Conservation (phyloP, 2,113 vertebrate genomes). For the Poeciliopsis occidentalis region DNA sequence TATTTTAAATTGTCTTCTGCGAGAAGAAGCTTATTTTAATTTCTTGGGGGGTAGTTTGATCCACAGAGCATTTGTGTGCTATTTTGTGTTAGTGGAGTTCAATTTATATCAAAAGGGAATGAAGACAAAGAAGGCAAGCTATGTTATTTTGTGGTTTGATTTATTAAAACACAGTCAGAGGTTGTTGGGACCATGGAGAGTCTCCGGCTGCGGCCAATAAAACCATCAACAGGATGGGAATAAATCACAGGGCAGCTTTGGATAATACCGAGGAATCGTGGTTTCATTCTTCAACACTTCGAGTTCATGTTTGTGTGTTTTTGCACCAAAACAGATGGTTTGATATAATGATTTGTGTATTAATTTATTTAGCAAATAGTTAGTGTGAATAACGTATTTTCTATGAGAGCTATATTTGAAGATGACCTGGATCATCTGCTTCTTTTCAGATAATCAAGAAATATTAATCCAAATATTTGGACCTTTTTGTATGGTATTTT, state of each 20-base stretch:
- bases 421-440: background rate
- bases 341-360: background rate
- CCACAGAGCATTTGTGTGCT: background rate
- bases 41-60: background rate
- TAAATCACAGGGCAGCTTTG: constrained; percentile 45
- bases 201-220: constrained; percentile 69
- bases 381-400: background rate
- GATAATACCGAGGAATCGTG: background rate
- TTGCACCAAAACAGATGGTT: background rate
- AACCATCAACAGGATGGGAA: constrained; percentile 53
- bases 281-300: background rate
- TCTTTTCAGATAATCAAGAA: background rate
- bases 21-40: background rate
- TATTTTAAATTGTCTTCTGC: background rate
- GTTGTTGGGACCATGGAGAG: constrained; percentile 73
- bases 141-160: constrained; percentile 76
- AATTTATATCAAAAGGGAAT: constrained; percentile 10
- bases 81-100: constrained; percentile 78
- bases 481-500: background rate
- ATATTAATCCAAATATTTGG: background rate
- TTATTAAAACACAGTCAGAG: constrained; percentile 85
- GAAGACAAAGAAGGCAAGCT: background rate
- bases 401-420: background rate
- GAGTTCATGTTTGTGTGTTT: background rate
- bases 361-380: background rate